Base-by-base conservation (phyloP, 1,140 invertebrate species). In the Tetramorium simillimum region DNA sequence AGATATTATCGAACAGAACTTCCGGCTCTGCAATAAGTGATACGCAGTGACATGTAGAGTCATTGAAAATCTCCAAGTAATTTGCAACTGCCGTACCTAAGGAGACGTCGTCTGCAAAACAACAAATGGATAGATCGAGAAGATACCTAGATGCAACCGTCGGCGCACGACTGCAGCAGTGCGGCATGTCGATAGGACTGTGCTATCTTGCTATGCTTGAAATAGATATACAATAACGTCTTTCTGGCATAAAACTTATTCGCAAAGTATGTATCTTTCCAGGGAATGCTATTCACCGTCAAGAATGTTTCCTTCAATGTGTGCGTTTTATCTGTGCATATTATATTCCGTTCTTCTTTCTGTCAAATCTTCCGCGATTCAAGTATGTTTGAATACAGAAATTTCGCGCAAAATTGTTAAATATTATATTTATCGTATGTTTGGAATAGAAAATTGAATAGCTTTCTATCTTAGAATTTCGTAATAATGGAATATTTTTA, bases 21-120 rank as follows among this genome's bases (percentile, higher is more conserved):
- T 82, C 28, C 51, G 53, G 40, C n/a, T 75, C 43, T 33, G 21
- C 40, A 81, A 60, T 49, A 60, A 60, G 70, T 33, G 53, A 62
- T 70, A 43, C 33, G 7, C 46, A 37, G 40, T 24, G 40, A 46
- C 43, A 28, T 46, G 14, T 60, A 43, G 37, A 43, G 24, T 58
- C 28, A 67, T 69, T 21, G 33, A 43, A 28, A 43, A 46, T 14
- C 24, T 62, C 14, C 1, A 62, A 49, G 58, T 46, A 37, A 75
- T 28, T 28, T 37, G 51, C n/a, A 58, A 43, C 3, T 9, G 16
- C 3, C 14, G 14, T 46, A 43, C 5, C 14, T 49, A 3, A 46
- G 28, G 43, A 65, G 76, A 43, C 18, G 14, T 16, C 12, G 18
- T 58, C 24, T 58, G 10, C 40, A 46, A 78, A 76, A 33, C 28